phyloP scores from a whole-genome alignment of 1,140 invertebrate genomes.

The Pachyrhynchus sulphureomaculatus region DNA sequence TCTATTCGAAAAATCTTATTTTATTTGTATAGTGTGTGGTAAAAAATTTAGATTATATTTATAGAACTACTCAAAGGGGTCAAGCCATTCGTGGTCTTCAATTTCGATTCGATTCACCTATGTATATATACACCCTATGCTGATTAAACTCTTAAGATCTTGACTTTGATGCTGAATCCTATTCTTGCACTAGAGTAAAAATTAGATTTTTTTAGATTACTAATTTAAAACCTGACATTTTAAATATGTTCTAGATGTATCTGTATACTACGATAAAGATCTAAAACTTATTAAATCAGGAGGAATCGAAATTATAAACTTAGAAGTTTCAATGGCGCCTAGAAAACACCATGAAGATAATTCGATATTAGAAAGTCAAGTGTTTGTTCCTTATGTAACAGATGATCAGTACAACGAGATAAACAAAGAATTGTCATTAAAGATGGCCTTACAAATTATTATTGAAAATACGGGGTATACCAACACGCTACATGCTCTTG shows the following conservation, averaged over 20 bases:
- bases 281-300: conserved; percentile 72
- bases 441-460: conserved; percentile 67
- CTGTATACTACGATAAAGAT: conserved; percentile 40
- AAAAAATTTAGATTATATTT: too few species aligned
- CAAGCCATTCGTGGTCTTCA: too few species aligned
- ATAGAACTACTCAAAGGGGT: too few species aligned
- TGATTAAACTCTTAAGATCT: too few species aligned
- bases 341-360: conserved; percentile 72
- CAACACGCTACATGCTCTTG: conserved; percentile 69
- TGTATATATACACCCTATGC: too few species aligned
- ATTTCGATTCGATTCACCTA: too few species aligned
- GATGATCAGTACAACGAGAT: conserved; percentile 58
- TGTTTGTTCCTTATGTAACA: conserved; percentile 74
- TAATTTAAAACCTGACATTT: too few species aligned
- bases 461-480: conserved; percentile 76
- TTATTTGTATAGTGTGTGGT: too few species aligned
- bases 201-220: too few species aligned
- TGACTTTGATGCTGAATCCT: too few species aligned
- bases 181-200: too few species aligned
- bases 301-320: conserved; percentile 83
- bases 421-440: conserved; percentile 62
- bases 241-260: conserved; percentile 54
- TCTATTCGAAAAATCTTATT: too few species aligned
- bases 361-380: conserved; percentile 78
- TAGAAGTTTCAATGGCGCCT: conserved; percentile 86